A percentile compares a stretch with the other conserved stretches of the same genome.
phyloP scores from a whole-genome alignment of 2,797 vertebrate genomes.

The Mycteria americana region DNA sequence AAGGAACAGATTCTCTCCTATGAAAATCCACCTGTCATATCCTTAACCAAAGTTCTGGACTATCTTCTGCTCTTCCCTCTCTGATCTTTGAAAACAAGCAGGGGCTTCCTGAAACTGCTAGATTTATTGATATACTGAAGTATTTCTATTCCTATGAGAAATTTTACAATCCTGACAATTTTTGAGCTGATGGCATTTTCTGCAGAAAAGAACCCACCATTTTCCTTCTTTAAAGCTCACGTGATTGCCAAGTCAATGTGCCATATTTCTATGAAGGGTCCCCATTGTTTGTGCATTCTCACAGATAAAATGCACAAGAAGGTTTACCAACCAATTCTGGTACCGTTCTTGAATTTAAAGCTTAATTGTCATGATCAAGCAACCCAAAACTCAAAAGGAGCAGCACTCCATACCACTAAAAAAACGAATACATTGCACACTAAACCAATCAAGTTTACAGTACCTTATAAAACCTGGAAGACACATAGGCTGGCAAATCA shows the following conservation, averaged over 20 bases:
- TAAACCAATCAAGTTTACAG: neutral
- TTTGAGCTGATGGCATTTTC: neutral
- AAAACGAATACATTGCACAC: neutral
- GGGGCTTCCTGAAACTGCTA: neutral
- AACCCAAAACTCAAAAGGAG: neutral
- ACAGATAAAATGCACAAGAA: neutral
- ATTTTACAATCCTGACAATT: neutral
- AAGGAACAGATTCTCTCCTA: neutral
- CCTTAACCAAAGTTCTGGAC: neutral
- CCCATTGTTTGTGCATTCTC: neutral
- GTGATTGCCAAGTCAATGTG: neutral
- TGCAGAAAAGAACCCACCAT: neutral
- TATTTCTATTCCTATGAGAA: neutral
- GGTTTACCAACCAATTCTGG: neutral
- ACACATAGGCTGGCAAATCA: neutral
- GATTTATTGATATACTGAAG: neutral
- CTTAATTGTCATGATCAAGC: neutral
- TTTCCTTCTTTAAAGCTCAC: neutral
- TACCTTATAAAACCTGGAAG: neutral
- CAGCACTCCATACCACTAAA: neutral
- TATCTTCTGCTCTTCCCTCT: neutral
- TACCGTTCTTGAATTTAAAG: neutral
- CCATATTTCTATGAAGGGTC: neutral
- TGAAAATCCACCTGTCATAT: neutral
- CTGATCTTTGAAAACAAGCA: neutral